A percentile compares a stretch with the other conserved stretches of the same genome.
These are phyloP conservation scores for Limnephilus marmoratus DNA, from an alignment of 2,888 invertebrate genomes.

Conservation along the genomic window DNA sequence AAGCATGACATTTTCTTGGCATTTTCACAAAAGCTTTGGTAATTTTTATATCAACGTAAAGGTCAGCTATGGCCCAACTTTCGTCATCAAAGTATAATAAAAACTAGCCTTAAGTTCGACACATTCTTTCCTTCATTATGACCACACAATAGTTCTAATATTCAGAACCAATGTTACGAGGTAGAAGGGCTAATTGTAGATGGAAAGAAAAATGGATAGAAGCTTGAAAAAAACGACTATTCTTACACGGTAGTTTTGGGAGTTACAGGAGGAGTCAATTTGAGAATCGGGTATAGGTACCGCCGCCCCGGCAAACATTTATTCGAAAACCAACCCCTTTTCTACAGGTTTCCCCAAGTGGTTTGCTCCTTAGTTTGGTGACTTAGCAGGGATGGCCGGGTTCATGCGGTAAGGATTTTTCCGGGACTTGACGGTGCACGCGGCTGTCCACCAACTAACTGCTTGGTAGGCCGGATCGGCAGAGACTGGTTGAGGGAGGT, in stretches of 20 bases:
- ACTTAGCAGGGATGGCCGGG: too few relatives aligned
- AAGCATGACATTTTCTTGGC: conserved; percentile 35
- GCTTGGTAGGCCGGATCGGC: too few relatives aligned
- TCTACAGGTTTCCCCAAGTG: too few relatives aligned
- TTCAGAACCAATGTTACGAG: background rate
- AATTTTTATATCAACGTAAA: conserved; percentile 25
- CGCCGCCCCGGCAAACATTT: too few relatives aligned
- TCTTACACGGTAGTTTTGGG: background rate
- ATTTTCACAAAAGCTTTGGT: conserved; percentile 21
- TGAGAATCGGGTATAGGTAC: too few relatives aligned
- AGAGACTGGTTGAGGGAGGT: too few relatives aligned
- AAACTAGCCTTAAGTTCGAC: background rate
- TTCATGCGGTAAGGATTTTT: too few relatives aligned
- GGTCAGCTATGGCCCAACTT: background rate
- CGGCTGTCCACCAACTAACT: too few relatives aligned
- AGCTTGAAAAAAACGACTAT: background rate
- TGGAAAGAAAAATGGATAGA: background rate
- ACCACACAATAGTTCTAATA: background rate
- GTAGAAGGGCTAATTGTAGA: background rate
- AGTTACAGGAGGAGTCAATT: too few relatives aligned
- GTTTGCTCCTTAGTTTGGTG: too few relatives aligned
- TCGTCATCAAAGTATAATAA: background rate
- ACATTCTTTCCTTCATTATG: background rate
- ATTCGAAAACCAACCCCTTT: too few relatives aligned
- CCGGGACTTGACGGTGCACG: too few relatives aligned